Conservation (phyloP, 2,797 vertebrate genomes). For the Menidia menidia region DNA sequence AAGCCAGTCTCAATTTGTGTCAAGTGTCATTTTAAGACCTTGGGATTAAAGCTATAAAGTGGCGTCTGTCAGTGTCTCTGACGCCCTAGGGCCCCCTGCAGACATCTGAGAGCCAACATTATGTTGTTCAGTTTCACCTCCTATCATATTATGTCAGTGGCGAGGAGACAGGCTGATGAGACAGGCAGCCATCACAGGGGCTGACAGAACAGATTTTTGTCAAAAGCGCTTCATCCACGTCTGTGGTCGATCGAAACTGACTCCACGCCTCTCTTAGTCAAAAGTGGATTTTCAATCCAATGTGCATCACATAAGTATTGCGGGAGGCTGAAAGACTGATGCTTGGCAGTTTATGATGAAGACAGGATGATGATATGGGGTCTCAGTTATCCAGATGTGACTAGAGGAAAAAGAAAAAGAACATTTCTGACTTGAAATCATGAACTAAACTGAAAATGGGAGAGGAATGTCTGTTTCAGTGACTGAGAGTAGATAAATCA, state of each 20-base stretch:
- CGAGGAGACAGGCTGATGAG: constrained; percentile 89
- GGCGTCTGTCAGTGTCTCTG: constrained; percentile 95
- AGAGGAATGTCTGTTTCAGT: constrained; percentile 19
- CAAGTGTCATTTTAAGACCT: constrained; percentile 96
- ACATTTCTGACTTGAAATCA: constrained; percentile 46
- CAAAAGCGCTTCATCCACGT: constrained; percentile 90
- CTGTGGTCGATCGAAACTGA: constrained; percentile 89
- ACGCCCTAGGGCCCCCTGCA: constrained; percentile 80
- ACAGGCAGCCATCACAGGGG: constrained; percentile 91
- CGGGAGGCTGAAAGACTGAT: constrained; percentile 43
- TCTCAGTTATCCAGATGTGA: constrained; percentile 38
- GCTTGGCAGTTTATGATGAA: constrained; percentile 68
- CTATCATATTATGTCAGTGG: constrained; percentile 94
- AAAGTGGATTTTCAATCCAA: constrained; percentile 84
- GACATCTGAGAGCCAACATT: constrained; percentile 96
- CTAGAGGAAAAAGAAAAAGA: constrained; percentile 44
- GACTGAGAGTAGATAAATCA: constrained; percentile 18
- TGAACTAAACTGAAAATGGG: constrained; percentile 36
- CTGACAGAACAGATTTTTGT: constrained; percentile 94
- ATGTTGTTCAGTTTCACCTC: constrained; percentile 98
- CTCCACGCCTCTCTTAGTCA: constrained; percentile 85
- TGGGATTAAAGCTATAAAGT: constrained; percentile 98
- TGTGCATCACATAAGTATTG: constrained; percentile 64
- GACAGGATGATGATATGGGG: constrained; percentile 51
- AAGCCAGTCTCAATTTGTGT: constrained; percentile 98